Conservation (phyloP, 2,113 vertebrate genomes). For the Silurus glanis region DNA sequence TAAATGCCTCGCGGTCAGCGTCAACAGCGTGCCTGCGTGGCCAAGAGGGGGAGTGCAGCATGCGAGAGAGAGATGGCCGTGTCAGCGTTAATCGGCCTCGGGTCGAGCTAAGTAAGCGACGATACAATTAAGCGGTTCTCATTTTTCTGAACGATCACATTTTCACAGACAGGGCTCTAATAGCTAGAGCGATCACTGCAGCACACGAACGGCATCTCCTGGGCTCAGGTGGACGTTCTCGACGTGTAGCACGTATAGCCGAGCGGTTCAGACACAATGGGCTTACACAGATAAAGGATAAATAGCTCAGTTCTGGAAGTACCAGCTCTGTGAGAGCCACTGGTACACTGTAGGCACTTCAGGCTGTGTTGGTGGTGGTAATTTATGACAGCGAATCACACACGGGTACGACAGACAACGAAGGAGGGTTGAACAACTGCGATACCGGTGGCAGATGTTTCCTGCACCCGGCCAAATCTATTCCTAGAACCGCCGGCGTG, state of each 20-base stretch:
- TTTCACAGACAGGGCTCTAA: constrained; percentile 24
- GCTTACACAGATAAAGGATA: neutral
- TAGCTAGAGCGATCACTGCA: constrained; percentile 7
- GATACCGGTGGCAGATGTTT: constrained; percentile 70
- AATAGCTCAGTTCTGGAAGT: neutral
- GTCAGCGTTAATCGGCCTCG: constrained; percentile 53
- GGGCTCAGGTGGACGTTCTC: constrained; percentile 10
- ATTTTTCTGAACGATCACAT: constrained; percentile 56
- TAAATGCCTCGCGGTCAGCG: constrained; percentile 49
- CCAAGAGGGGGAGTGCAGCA: neutral
- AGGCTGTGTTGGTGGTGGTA: neutral
- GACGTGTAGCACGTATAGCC: neutral
- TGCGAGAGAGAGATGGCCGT: constrained; percentile 30
- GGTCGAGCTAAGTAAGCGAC: constrained; percentile 50
- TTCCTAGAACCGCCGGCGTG: constrained; percentile 70
- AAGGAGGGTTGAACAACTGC: constrained; percentile 69
- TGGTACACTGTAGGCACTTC: neutral
- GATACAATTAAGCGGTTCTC: constrained; percentile 45
- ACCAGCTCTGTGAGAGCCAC: neutral
- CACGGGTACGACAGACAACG: constrained; percentile 40
- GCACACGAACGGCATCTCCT: neutral
- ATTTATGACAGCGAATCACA: constrained; percentile 48
- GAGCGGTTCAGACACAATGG: neutral
- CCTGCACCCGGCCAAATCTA: constrained; percentile 76
- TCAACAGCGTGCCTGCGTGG: constrained; percentile 46